Evolutionary conservation across 1,140 invertebrate species (phyloP), one percentile per base, ranked within the genome.

Genomic region (Nephila pilipes): DNA sequence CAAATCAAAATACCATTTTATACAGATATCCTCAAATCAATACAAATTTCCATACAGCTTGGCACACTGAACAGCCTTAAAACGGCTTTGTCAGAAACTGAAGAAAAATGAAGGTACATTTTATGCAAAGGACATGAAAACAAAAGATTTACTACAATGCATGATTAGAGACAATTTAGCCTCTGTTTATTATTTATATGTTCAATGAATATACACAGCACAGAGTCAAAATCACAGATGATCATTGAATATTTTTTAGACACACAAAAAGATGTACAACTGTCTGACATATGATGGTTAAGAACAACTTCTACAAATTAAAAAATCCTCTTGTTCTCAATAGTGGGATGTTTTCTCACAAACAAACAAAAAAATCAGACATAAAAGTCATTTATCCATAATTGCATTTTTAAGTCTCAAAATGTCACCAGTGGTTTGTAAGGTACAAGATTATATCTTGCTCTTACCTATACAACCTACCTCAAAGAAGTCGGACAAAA

Each of bases 221-320:
- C 58, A 85, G 36, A 83, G 90, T 63, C 91, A 87, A 93, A 92
- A 92, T 93, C 91, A 93, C 91, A 93, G 91, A 93, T 93, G 85
- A 93, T 85, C 25, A 87, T 46, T 32, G 90, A 85, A 85, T 83
- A 83, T 63, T 91, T 85, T 85, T 80, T 65, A 87, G 20, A 58
- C 32, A 92, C 81, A 92, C 83, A 87, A 69, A 93, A 85, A 36
- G n/a, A 83, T 57, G 25, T 81, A 79, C 85, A 93, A 87, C 38
- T 69, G 88, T 87, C 55, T 83, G 12, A 91, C 75, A 60, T 29
- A 87, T 75, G 65, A 87, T 80, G 69, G 38, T 60, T 55, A 25
- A 92, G 55, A 80, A 87, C 38, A 63, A 54, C 80, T n/a, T 36
- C 54, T 92, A 29, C 38, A 85, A 25, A 69, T 87, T 87, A 75